Base-by-base conservation (phyloP, 2,797 vertebrate genomes). In the Clarias laeviceps region DNA sequence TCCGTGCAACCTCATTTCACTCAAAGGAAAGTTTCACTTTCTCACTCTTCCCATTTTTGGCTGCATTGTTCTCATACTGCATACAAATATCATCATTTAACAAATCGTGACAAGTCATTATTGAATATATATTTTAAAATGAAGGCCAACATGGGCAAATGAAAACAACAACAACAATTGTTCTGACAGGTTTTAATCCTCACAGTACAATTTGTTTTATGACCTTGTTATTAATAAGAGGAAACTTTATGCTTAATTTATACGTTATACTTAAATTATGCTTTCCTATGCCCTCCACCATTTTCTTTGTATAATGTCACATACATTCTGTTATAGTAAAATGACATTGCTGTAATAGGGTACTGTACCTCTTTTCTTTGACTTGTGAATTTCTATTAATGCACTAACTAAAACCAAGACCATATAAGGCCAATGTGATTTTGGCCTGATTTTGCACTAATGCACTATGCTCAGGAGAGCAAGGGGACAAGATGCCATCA, bases 291-390 rank as follows among this genome's bases (percentile, higher is more conserved):
- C n/a, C 45, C 74, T 59, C 3, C 54, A 32, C 24, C 20, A 24
- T 78, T 37, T 82, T 54, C 64, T 54, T 5, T 24, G 14, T 61
- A 34, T 78, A 22, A 45, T 45, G 22, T 80, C n/a, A 62, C 59
- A 62, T 62, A 40, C 9, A 17, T 40, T 79, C 74, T 89, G 79
- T 76, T 70, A 74, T 40, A 73, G 76, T 83, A 77, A 64, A 64
- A 70, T 54, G 40, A 82, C 79, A 64, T 54, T 84, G 88, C 69
- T 84, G 72, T 87, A 90, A 89, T 84, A 84, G 86, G 84, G 24
- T 86, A 74, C 84, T 86, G 84, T 84, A 24, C 32, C 20, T 72
- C 59, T 86, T 37, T 82, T 87, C 81, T 72, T 83, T 57, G 64
- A 69, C 66, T 80, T 32, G 77, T 83, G 82, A 80, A 84, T 70